phyloP scores from a whole-genome alignment of 2,888 invertebrate genomes.

The Oscheius sp. region DNA sequence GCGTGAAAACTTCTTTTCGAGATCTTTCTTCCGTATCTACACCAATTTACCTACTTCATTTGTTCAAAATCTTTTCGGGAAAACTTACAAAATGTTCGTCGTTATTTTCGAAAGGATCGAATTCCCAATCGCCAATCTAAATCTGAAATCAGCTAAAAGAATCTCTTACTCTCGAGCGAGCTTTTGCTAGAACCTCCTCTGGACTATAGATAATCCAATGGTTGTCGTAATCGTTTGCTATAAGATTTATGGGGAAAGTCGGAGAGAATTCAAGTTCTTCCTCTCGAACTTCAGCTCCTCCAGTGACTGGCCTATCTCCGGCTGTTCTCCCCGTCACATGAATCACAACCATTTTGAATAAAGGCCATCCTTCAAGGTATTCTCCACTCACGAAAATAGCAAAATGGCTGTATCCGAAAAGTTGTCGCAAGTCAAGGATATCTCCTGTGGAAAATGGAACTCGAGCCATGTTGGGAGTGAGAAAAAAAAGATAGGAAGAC shows the following conservation, averaged over 20 bases:
- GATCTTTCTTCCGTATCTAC: background rate
- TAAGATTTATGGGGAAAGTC: background rate
- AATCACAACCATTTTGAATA: background rate
- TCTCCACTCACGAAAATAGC: background rate
- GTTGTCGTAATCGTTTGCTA: background rate
- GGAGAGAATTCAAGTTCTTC: background rate
- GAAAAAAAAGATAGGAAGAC: too few species aligned
- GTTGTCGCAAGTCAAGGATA: background rate
- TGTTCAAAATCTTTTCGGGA: too few species aligned
- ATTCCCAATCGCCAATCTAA: background rate
- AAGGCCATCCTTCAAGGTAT: background rate
- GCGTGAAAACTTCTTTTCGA: background rate
- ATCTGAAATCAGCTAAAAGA: background rate
- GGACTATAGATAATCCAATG: background rate
- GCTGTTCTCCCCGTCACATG: background rate
- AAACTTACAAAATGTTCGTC: constrained; percentile 1
- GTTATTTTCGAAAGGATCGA: background rate
- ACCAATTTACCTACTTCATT: too few species aligned
- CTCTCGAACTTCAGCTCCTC: background rate
- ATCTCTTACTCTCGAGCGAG: background rate
- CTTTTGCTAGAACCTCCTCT: background rate
- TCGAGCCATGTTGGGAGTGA: too few species aligned
- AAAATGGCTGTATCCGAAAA: background rate
- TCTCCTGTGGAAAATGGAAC: background rate
- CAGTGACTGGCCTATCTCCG: background rate